Evolutionary conservation across 2,888 invertebrate species (phyloP), one percentile per base, ranked within the genome.

Genomic region (Torymus aiolomorphi): DNA sequence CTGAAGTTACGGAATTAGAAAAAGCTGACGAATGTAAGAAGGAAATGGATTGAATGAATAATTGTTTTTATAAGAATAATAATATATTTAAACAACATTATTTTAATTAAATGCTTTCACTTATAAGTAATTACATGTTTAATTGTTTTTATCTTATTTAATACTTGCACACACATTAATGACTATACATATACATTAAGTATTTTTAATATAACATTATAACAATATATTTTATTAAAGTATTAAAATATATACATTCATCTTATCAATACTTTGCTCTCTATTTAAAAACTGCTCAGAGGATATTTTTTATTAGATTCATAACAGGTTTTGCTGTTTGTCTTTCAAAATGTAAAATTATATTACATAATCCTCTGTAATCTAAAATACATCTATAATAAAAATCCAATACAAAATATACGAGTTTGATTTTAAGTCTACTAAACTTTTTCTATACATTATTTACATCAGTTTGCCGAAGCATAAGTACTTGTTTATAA

Each of bases 1-100:
- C 86, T 61, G 87, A 89, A 8, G 85, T 92, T 13, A 90, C 89
- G 10, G 88, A 89, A 73, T 87, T 91, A 63, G 92, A 92, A 88
- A 82, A 88, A 54, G 89, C 91, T 59, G 84, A 90, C 69, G 86
- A 88, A 62, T 89, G 90, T 0, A 90, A 90, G 82, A 88, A 90
- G 80, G 86, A 84, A 70, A 24, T 84, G 31, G 88, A 90, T 83
- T 88, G 66, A 78, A 63, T 80, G 63, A 78, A 52, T 11, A 65
- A 12, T 61, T 78, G 13, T 78, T 74, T 56, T 72, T 69, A 69
- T 72, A 77, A 74, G 65, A 79, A 76, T 79, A 69, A 72, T 69
- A 74, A 49, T 77, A 78, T 75, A 76, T 80, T 78, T 78, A 51
- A 80, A 79, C 70, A 80, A 82, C 49, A 76, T 77, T 65, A 66